Base-by-base conservation (phyloP, 2,113 vertebrate genomes). In the Callithrix jacchus region DNA sequence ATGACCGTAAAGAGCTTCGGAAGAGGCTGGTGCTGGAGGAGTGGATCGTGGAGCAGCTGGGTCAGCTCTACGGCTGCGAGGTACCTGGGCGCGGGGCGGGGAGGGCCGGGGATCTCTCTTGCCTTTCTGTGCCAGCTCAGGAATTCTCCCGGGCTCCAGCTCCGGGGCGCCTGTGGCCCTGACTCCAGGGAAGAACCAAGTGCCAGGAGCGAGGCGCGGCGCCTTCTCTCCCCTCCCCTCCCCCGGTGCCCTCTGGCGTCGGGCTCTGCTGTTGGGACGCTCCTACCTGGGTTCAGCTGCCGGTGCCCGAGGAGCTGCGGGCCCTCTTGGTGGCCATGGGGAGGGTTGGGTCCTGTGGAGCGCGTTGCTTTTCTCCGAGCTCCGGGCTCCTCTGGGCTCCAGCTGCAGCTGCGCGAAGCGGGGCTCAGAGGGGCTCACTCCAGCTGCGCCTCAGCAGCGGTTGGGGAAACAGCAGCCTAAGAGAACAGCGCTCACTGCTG, bases 41-140 rank as follows among this genome's bases (percentile, higher is more conserved):
- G 98, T 99, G 99, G 99, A 99, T 99, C 98, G 99, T 99, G 97
- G 99, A 99, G 98, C 99, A 99, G 98, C 99, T 99, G 96, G 99
- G 99, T 97, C 99, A 99, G 97, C 98, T 99, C 83, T 99, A 99
- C 93, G 99, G 99, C 98, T 99, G 99, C 94, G 99, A 99, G 99
- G 99, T 99, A 98, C 98, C 94, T 10, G 96, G 40, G 74, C 35
- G 4, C 71, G 2, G 47, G 92, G 27, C 27, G 3, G 25, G 83
- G 84, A 71, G 74, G 77, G 66, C 27, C 20, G 21, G 64, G 64
- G 81, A 87, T 66, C 58, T 45, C 47, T 4, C 12, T 30, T 11
- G 16, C 18, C 11, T 42, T 4, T 8, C 16, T 4, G 76, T n/a
- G 77, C 45, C 3, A 14, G 9, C 68, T 0, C n/a, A 1, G 49